Conservation (phyloP, 2,113 vertebrate species). For the Pterocles gutturalis region DNA sequence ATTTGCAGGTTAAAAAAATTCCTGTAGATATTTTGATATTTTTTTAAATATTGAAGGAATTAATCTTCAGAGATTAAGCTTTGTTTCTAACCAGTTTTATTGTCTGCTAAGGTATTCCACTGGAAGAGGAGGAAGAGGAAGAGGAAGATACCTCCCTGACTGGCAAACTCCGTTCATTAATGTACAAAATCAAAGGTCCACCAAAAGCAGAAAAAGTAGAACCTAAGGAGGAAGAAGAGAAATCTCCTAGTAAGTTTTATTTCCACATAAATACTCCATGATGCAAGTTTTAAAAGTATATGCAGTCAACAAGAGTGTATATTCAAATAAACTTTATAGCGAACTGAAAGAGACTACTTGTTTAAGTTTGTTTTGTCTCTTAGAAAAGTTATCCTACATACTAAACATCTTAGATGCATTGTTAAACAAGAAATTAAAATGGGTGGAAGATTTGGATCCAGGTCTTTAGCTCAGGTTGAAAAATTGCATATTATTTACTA, state of each 20-base stretch:
- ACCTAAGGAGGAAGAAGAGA: slow-evolving; percentile 83
- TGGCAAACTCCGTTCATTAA: slow-evolving; percentile 87
- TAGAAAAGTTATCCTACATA: background rate
- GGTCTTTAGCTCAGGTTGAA: background rate
- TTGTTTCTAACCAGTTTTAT: slow-evolving; percentile 23
- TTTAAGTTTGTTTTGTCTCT: background rate
- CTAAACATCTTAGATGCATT: background rate
- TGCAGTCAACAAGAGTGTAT: background rate
- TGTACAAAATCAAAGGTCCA: slow-evolving; percentile 92
- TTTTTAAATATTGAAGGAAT: background rate
- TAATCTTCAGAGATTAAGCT: background rate
- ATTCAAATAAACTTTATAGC: background rate
- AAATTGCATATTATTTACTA: background rate
- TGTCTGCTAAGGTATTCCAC: slow-evolving; percentile 88
- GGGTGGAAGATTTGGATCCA: background rate
- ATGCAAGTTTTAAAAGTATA: background rate
- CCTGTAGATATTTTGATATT: background rate
- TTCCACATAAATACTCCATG: background rate
- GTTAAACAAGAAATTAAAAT: background rate
- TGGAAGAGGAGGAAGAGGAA: slow-evolving; percentile 89
- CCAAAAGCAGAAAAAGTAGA: slow-evolving; percentile 83
- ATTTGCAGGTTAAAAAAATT: background rate
- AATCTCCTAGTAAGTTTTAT: slow-evolving; percentile 87
- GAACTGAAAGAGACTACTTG: background rate
- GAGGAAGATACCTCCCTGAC: slow-evolving; percentile 87